Evolutionary conservation across 2,113 vertebrate species (phyloP).

Genomic region (Notarius quadriscutis): DNA sequence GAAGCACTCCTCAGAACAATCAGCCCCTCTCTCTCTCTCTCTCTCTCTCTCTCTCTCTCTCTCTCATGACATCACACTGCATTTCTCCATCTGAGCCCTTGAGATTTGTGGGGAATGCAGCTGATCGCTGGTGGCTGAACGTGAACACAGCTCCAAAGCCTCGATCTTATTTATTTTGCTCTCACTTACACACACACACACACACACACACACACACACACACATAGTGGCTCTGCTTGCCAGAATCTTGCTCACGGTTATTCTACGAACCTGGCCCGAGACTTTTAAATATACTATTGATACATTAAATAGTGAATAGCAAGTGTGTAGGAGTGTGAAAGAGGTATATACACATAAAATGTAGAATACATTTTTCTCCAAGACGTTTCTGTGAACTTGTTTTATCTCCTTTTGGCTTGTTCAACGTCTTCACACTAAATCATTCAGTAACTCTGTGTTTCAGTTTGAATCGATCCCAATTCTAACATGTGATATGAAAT

Average conservation of each 20-base stretch:
- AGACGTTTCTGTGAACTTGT: not conserved
- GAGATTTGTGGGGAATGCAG: conserved; percentile 7
- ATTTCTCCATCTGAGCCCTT: conserved; percentile 44
- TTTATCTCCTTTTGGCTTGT: not conserved
- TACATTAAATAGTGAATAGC: conserved; percentile 24
- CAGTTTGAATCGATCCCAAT: not conserved
- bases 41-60: not conserved
- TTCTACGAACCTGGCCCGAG: not conserved
- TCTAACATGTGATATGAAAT: not conserved
- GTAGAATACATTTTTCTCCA: not conserved
- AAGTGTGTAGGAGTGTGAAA: not conserved
- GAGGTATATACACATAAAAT: not conserved
- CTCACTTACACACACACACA: not conserved
- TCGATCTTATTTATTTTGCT: not conserved
- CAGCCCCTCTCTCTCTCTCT: not conserved
- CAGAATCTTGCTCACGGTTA: conserved; percentile 9
- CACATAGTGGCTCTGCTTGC: not conserved
- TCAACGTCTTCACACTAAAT: not conserved
- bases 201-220: too few species aligned
- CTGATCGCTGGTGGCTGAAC: conserved; percentile 4
- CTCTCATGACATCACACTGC: conserved; percentile 37
- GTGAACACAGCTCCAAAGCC: conserved; percentile 19
- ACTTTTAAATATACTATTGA: conserved; percentile 19
- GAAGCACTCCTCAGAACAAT: conserved; percentile 42
- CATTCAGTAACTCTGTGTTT: not conserved